Conservation (phyloP, 1,140 invertebrate genomes). For the Colletes latitarsis region DNA sequence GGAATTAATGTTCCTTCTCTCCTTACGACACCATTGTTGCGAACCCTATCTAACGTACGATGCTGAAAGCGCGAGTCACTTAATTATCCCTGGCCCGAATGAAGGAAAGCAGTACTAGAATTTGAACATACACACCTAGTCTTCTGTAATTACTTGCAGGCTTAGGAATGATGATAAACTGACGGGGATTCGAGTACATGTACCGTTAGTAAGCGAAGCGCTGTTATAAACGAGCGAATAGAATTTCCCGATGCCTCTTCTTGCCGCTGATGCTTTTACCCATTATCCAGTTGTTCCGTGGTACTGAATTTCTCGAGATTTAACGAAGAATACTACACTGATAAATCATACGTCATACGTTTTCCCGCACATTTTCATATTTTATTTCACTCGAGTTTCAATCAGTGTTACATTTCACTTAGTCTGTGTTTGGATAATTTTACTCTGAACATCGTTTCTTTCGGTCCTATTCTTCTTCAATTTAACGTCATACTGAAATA, state of each 20-base stretch:
- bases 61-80: slow-evolving; percentile 41
- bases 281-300: neutral
- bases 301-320: slow-evolving; percentile 5
- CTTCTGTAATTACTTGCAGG: slow-evolving; percentile 43
- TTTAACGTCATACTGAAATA: too few species aligned
- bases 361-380: neutral
- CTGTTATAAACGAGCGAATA: slow-evolving; percentile 36
- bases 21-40: slow-evolving; percentile 40
- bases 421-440: neutral
- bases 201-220: neutral
- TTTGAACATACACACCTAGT: slow-evolving; percentile 29
- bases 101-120: slow-evolving; percentile 26
- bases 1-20: slow-evolving; percentile 52
- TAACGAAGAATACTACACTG: neutral
- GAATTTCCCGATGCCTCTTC: slow-evolving; percentile 27
- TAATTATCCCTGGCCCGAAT: slow-evolving; percentile 47
- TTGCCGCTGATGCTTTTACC: neutral
- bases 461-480: too few species aligned
- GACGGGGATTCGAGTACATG: slow-evolving; percentile 27
- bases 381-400: too few species aligned
- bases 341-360: neutral
- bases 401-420: neutral
- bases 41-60: slow-evolving; percentile 36
- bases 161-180: slow-evolving; percentile 48
- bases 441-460: too few species aligned